Evolutionary conservation across 2,888 invertebrate species (phyloP).

Genomic region (Dasysyrphus albostriatus): DNA sequence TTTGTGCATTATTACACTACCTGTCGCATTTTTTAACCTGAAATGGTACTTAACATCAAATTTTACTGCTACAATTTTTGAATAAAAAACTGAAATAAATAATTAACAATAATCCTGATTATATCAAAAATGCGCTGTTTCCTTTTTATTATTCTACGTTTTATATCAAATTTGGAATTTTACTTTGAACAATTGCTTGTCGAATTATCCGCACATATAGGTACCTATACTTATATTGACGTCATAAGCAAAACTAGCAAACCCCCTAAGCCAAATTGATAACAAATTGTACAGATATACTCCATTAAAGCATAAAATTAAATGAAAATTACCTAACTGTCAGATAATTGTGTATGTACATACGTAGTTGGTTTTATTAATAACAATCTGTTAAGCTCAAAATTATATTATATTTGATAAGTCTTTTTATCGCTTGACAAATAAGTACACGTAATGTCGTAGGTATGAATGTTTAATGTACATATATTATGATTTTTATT

Average conservation of each 20-base stretch:
- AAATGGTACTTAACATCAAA: too few relatives aligned
- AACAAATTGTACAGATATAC: neutral
- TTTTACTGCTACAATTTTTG: too few relatives aligned
- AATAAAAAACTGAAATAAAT: too few relatives aligned
- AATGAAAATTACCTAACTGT: constrained; percentile 31
- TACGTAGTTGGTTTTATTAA: neutral
- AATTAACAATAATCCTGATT: too few relatives aligned
- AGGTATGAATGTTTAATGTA: too few relatives aligned
- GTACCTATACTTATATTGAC: neutral
- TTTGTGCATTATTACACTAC: too few relatives aligned
- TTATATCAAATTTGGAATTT: neutral
- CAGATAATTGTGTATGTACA: constrained; percentile 19
- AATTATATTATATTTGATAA: constrained; percentile 8
- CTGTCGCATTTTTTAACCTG: too few relatives aligned
- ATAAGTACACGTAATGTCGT: neutral
- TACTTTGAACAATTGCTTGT: neutral
- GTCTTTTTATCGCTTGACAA: neutral
- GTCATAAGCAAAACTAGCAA: constrained; percentile 15
- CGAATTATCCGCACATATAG: neutral
- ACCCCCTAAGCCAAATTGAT: neutral
- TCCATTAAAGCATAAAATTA: neutral
- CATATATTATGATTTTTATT: neutral
- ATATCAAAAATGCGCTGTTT: too few relatives aligned
- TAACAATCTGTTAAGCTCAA: constrained; percentile 29
- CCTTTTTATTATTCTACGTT: neutral